Base-by-base conservation (phyloP, 2,888 invertebrate species). In the Saturnia pavonia region DNA sequence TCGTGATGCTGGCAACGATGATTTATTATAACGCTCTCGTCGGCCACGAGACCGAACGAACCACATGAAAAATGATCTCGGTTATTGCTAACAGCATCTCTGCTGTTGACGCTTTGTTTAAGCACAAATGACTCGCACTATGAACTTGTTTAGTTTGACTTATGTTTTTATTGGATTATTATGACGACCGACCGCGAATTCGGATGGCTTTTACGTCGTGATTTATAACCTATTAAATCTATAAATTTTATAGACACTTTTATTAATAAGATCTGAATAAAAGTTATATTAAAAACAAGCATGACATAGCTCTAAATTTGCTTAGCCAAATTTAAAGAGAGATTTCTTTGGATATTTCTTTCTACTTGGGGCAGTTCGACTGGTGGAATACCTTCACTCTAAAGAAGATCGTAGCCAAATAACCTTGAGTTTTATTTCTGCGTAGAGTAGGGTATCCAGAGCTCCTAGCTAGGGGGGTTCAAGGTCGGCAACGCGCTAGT, bases 21-120 rank as follows among this genome's bases (percentile, higher is more conserved):
- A 94, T 94, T 94, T 93, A 94, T 93, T 91, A 91, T 90, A 91
- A 91, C 89, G 91, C 88, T 91, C 89, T 91, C 88, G 91, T 90
- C 91, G 91, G 86, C 91, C 90, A 60, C 27, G 27, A 54, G 91
- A 89, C 88, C 88, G 91, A 92, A 93, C 92, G 91, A 92, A 91
- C 92, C 92, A 86, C 88, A 91, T 94, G 93, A 94, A 94, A 94
- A 94, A 94, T 92, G 92, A 91, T 92, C 89, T 83, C 85, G 86
- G 91, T 91, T 93, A 93, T 93, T 93, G 91, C 92, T 88, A 88
- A 83, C 88, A 88, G 85, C 89, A 88, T 88, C 90, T 89, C 92
- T 93, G 93, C 90, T 87, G 90, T 91, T 93, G 93, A 92, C 92
- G 92, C 91, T 92, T 91, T 93, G 92, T 93, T 92, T 92, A 92